These are phyloP conservation scores for Neomorphus geoffroyi DNA, from an alignment of 2,797 vertebrate species.

Conservation along the genomic window DNA sequence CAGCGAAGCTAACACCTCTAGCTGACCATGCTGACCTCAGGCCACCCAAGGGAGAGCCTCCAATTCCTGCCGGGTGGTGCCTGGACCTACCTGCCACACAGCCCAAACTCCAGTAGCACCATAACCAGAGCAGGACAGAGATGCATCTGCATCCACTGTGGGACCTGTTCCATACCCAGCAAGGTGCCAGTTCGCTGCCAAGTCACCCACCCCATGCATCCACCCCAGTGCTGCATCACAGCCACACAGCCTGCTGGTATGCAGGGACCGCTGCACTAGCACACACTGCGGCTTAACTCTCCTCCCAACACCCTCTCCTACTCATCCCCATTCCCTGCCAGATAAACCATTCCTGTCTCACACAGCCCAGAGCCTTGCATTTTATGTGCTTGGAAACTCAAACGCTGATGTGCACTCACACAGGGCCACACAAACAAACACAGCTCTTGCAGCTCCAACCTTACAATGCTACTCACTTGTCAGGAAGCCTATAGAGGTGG, in stretches of 20 bases:
- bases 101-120: no score
- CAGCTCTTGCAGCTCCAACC: background rate
- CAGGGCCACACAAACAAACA: background rate
- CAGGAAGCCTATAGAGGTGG: background rate
- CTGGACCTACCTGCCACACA: no score
- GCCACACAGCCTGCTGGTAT: accelerated
- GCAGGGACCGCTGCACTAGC: no score
- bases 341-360: no score
- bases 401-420: background rate
- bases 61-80: background rate
- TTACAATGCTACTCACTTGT: accelerated
- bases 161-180: background rate
- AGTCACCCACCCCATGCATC: accelerated
- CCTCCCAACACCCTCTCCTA: background rate
- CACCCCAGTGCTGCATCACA: background rate
- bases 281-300: background rate
- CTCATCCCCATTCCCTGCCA: background rate
- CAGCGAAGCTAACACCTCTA: background rate
- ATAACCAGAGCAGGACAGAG: background rate
- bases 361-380: background rate
- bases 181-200: background rate
- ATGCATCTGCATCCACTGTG: accelerated
- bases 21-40: accelerated
- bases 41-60: background rate
- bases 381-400: background rate